A percentile compares a stretch with the other conserved stretches of the same genome.
Conservation (phyloP, 2,113 vertebrate species). For the Pollachius pollachius region DNA sequence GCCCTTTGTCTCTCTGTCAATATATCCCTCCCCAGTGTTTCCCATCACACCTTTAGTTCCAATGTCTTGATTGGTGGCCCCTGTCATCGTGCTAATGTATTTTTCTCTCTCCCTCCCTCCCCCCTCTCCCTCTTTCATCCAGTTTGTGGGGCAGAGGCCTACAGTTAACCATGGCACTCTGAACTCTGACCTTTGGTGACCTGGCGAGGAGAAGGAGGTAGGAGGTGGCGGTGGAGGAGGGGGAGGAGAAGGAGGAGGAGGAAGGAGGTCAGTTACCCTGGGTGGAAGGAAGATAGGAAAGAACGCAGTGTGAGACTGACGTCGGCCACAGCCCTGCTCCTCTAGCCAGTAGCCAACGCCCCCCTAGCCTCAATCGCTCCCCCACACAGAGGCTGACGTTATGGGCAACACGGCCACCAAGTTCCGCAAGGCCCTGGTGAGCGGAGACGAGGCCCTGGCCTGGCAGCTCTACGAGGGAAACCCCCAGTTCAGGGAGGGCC, state of each 20-base stretch:
- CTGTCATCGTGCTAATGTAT: not conserved
- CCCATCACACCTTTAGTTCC: not conserved
- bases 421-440: slow-evolving; percentile 96
- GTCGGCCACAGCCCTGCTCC: slow-evolving; percentile 32
- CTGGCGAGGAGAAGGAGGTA: slow-evolving; percentile 26
- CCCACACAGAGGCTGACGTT: slow-evolving; percentile 47
- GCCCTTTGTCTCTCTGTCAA: not conserved
- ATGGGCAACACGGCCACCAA: slow-evolving; percentile 99
- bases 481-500: slow-evolving; percentile 93
- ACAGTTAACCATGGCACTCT: slow-evolving; percentile 59
- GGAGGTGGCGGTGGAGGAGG: slow-evolving; percentile 40
- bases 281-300: slow-evolving; percentile 2
- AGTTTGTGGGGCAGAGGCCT: slow-evolving; percentile 44
- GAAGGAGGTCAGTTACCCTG: not conserved
- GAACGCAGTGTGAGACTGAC: slow-evolving; percentile 3
- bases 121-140: not conserved
- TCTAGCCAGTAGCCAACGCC: not conserved
- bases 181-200: slow-evolving; percentile 52
- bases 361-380: not conserved
- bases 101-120: not conserved
- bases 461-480: slow-evolving; percentile 98
- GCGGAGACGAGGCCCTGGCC: slow-evolving; percentile 93
- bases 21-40: not conserved
- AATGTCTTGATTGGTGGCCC: not conserved
- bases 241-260: slow-evolving; percentile 43